A percentile compares a stretch with the other conserved stretches of the same genome.
These are phyloP conservation scores for Calliopum simillimum DNA, from an alignment of 2,888 invertebrate species.

Conservation along the genomic window DNA sequence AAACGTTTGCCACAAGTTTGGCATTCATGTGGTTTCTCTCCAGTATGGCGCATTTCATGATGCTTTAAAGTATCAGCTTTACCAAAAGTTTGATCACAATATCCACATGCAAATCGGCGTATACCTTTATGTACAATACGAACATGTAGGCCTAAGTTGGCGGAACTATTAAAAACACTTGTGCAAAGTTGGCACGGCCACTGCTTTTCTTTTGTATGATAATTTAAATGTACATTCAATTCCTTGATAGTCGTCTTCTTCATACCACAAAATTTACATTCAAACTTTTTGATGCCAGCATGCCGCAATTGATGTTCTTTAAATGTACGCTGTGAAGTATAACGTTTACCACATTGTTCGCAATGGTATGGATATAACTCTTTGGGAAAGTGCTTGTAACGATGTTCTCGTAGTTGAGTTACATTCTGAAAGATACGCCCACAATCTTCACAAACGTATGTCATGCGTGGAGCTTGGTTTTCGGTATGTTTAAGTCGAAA, in stretches of 20 bases:
- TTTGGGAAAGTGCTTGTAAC: slow-evolving; percentile 47
- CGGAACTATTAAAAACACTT: slow-evolving; percentile 49
- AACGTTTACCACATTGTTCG: slow-evolving; percentile 58
- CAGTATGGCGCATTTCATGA: slow-evolving; percentile 55
- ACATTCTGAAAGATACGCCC: slow-evolving; percentile 47
- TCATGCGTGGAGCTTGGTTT: slow-evolving; percentile 16
- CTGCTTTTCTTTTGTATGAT: slow-evolving; percentile 51
- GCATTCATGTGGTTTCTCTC: slow-evolving; percentile 52
- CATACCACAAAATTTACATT: slow-evolving; percentile 56
- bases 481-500: slow-evolving; percentile 46
- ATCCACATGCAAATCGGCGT: slow-evolving; percentile 48
- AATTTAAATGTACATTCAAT: slow-evolving; percentile 52
- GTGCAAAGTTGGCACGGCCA: slow-evolving; percentile 51
- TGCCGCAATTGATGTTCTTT: slow-evolving; percentile 55
- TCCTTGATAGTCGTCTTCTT: slow-evolving; percentile 49
- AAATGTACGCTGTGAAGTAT: slow-evolving; percentile 46
- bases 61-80: slow-evolving; percentile 54
- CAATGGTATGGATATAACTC: slow-evolving; percentile 54
- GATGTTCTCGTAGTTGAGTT: slow-evolving; percentile 48
- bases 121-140: slow-evolving; percentile 53
- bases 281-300: slow-evolving; percentile 51
- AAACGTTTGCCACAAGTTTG: slow-evolving; percentile 51
- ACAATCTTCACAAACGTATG: slow-evolving; percentile 50
- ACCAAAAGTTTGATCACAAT: slow-evolving; percentile 53
- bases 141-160: slow-evolving; percentile 51